Conservation (phyloP, 2,797 vertebrate species). For the Oreochromis grahami region DNA sequence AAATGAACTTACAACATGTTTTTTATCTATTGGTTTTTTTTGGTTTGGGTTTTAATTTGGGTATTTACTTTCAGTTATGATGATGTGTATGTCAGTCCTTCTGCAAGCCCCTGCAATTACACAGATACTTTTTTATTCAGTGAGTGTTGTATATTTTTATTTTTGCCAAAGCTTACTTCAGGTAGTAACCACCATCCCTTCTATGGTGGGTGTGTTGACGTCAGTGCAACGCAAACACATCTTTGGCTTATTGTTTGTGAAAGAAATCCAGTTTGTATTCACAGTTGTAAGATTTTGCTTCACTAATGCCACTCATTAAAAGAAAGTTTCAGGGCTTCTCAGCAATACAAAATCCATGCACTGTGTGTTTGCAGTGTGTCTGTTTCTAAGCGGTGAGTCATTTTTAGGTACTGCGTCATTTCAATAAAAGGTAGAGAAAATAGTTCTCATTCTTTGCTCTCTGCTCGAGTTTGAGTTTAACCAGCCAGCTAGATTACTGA, state of each 20-base stretch:
- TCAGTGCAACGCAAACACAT: neutral
- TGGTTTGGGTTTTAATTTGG: neutral
- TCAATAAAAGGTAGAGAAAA: neutral
- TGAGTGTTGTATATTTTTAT: neutral
- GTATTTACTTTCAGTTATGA: neutral
- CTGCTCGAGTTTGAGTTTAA: neutral
- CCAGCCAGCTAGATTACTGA: neutral
- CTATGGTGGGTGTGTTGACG: neutral
- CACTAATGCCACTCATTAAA: neutral
- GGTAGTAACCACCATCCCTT: neutral
- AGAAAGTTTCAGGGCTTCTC: neutral
- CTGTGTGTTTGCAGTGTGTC: neutral
- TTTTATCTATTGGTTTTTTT: neutral
- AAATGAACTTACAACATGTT: neutral
- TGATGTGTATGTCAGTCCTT: neutral
- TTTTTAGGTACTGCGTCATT: conserved; percentile 6
- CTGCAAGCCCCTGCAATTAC: neutral
- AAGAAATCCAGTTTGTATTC: neutral
- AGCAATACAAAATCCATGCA: neutral
- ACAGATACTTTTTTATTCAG: neutral
- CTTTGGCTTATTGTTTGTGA: neutral
- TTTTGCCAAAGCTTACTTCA: neutral
- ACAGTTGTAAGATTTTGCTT: neutral
- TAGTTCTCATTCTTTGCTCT: neutral
- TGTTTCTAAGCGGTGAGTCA: conserved; percentile 23